A percentile compares a stretch with the other conserved stretches of the same genome.
Evolutionary conservation across 2,888 invertebrate genomes (phyloP).

Genomic region (Melolontha melolontha): DNA sequence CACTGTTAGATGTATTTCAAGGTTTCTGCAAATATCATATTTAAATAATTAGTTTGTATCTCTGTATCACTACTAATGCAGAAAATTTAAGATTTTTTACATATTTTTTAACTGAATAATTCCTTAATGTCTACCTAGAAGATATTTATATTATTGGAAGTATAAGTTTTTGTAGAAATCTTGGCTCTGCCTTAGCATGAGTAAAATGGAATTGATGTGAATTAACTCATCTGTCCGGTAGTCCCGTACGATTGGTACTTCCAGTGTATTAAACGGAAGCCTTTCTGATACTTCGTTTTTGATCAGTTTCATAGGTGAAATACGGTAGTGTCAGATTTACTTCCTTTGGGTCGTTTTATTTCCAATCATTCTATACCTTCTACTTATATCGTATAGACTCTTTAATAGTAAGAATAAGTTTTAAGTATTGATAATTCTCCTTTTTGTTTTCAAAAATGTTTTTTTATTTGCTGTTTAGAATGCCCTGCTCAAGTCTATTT

Average conservation of each 20-base stretch:
- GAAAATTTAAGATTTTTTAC: slow-evolving; percentile 2
- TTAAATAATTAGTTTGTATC: slow-evolving; percentile 25
- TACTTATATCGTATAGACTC: slow-evolving; percentile 15
- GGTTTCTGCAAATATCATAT: slow-evolving; percentile 43
- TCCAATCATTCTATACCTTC: slow-evolving; percentile 43
- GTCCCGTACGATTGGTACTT: slow-evolving; percentile 62
- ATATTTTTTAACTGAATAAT: background rate
- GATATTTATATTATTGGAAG: background rate
- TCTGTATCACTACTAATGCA: slow-evolving; percentile 18
- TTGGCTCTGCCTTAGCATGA: slow-evolving; percentile 58
- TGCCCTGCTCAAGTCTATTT: too few species aligned
- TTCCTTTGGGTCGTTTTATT: slow-evolving; percentile 49
- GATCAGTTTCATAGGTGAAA: slow-evolving; percentile 38
- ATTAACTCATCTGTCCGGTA: slow-evolving; percentile 65
- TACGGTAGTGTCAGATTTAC: slow-evolving; percentile 58
- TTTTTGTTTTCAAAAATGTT: too few species aligned
- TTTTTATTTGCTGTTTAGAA: too few species aligned
- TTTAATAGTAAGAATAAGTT: background rate
- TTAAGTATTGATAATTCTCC: background rate
- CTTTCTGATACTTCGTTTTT: slow-evolving; percentile 54
- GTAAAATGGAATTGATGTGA: slow-evolving; percentile 61
- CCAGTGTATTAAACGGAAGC: slow-evolving; percentile 52
- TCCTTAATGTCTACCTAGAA: background rate
- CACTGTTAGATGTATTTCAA: slow-evolving; percentile 50
- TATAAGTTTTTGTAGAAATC: slow-evolving; percentile 50